These are phyloP conservation scores for Epistrophe eligans DNA, from an alignment of 2,888 invertebrate genomes.

Conservation along the genomic window DNA sequence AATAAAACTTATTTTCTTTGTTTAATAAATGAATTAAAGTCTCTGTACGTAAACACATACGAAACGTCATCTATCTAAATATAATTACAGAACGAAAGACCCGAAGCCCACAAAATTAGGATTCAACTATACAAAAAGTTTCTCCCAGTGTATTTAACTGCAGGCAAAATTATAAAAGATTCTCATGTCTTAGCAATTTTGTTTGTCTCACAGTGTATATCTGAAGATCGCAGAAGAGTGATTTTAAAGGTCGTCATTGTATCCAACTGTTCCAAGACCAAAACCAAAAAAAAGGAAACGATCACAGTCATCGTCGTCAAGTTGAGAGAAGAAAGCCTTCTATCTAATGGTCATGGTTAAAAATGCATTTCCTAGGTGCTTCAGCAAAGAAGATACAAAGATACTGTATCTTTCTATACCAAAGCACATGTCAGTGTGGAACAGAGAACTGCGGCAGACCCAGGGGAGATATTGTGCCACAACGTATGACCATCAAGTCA, in stretches of 20 bases:
- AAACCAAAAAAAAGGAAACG: slow-evolving; percentile 33
- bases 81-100: too few relatives aligned
- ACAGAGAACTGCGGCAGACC: neutral
- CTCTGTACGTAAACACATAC: too few relatives aligned
- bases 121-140: too few relatives aligned
- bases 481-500: slow-evolving; percentile 65
- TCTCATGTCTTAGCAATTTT: slow-evolving; percentile 16
- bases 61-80: too few relatives aligned
- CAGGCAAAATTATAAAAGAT: slow-evolving; percentile 9
- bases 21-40: too few relatives aligned
- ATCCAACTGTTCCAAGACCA: slow-evolving; percentile 38
- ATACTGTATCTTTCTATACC: slow-evolving; percentile 6
- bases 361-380: slow-evolving; percentile 65
- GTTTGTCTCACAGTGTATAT: slow-evolving; percentile 24
- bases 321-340: slow-evolving; percentile 64
- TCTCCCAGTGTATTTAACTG: slow-evolving; percentile 22
- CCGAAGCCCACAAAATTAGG: too few relatives aligned
- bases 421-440: slow-evolving; percentile 43
- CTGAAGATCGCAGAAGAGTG: slow-evolving; percentile 53
- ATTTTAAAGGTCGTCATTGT: slow-evolving; percentile 66
- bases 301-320: slow-evolving; percentile 61
- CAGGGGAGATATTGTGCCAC: slow-evolving; percentile 50
- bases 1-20: too few relatives aligned
- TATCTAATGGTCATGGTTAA: slow-evolving; percentile 72
- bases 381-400: slow-evolving; percentile 38